A percentile compares a stretch with the other conserved stretches of the same genome.
phyloP scores from a whole-genome alignment of 2,113 vertebrate species.

The Paedocypris sp. region DNA sequence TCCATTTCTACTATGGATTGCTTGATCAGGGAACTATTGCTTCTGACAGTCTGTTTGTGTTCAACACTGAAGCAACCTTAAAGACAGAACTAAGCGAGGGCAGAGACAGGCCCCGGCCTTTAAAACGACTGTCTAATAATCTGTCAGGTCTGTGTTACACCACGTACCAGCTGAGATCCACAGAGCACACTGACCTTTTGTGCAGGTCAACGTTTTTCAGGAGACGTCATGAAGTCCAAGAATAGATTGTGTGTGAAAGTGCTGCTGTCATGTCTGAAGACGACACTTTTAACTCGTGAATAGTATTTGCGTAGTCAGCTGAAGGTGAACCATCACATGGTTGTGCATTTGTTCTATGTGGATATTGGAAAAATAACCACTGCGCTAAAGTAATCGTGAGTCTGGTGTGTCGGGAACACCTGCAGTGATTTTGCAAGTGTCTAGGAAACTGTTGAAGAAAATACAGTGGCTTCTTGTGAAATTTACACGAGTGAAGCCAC shows the following conservation, averaged over 20 bases:
- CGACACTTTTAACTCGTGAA: conserved; percentile 1
- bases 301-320: neutral
- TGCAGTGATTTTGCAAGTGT: too few species aligned
- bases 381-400: too few species aligned
- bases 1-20: neutral
- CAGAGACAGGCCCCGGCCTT: conserved; percentile 12
- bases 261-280: conserved; percentile 1
- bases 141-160: conserved; percentile 13
- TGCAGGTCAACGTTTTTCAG: neutral
- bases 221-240: neutral
- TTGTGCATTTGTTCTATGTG: neutral
- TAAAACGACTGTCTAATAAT: conserved; percentile 21
- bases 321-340: neutral
- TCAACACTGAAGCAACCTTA: conserved; percentile 5
- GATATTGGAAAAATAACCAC: neutral
- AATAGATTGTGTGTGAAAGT: neutral
- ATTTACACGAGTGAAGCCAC: too few species aligned
- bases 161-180: conserved; percentile 19
- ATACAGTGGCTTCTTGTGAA: too few species aligned
- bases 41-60: neutral
- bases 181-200: conserved; percentile 14
- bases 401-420: too few species aligned
- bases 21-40: neutral
- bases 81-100: conserved; percentile 1
- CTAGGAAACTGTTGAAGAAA: too few species aligned